A percentile compares a stretch with the other conserved stretches of the same genome.
These are phyloP conservation scores for Ceuthmochares aereus DNA, from an alignment of 2,113 vertebrate species.

Conservation along the genomic window DNA sequence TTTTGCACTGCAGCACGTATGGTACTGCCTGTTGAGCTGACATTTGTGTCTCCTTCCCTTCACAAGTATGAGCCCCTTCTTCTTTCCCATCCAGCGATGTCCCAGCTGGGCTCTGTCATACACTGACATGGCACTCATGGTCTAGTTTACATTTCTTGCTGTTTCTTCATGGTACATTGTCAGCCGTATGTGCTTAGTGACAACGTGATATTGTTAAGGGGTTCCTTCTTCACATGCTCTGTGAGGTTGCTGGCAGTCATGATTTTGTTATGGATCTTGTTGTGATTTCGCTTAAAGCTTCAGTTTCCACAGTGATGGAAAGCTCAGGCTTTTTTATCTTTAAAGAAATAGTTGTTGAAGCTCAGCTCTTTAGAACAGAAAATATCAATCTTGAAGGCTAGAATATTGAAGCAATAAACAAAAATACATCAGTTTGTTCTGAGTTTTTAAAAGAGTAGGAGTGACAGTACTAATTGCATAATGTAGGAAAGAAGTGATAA, in stretches of 20 bases:
- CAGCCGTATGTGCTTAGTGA: not conserved
- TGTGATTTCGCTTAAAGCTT: not conserved
- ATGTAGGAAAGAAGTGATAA: not conserved
- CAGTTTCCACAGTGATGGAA: not conserved
- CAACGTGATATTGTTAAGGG: not conserved
- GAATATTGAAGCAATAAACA: not conserved
- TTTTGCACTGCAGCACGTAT: not conserved
- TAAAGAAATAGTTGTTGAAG: conserved; percentile 26
- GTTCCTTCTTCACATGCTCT: not conserved
- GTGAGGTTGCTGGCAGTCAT: not conserved
- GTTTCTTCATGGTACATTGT: not conserved
- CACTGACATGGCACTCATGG: rapidly evolving
- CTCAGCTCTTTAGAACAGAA: not conserved
- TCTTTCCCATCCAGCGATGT: not conserved
- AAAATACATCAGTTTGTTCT: not conserved
- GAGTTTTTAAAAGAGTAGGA: not conserved
- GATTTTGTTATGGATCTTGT: not conserved
- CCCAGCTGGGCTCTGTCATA: rapidly evolving
- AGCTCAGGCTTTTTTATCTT: not conserved
- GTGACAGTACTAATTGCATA: not conserved
- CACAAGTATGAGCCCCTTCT: not conserved
- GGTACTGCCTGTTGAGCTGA: not conserved
- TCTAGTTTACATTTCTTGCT: not conserved
- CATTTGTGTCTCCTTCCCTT: not conserved
- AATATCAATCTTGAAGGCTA: not conserved